Percentiles rank a stretch among this genome's conserved stretches.
Evolutionary conservation across 2,797 vertebrate genomes (phyloP).

Genomic region (Microctenopoma steveboyesi): DNA sequence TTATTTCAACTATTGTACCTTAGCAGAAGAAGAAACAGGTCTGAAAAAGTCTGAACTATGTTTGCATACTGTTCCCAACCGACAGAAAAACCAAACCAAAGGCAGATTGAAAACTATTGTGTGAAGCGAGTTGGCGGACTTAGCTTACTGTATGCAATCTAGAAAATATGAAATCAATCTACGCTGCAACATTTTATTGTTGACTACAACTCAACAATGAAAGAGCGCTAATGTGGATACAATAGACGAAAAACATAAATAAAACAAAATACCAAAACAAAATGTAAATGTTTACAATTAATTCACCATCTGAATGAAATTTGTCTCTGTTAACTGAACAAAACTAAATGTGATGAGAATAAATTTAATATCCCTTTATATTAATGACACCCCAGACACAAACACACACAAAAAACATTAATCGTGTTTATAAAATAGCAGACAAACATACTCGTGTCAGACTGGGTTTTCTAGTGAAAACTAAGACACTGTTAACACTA

Average conservation of each 20-base stretch:
- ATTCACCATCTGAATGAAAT: slow-evolving; percentile 27
- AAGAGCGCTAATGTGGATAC: slow-evolving; percentile 29
- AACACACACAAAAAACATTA: slow-evolving; percentile 24
- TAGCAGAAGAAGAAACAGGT: slow-evolving; percentile 26
- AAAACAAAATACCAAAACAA: slow-evolving; percentile 31
- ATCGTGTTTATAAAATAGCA: slow-evolving; percentile 57
- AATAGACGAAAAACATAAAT: slow-evolving; percentile 34
- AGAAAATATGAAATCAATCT: slow-evolving; percentile 40
- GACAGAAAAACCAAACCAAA: slow-evolving; percentile 24
- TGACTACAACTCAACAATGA: slow-evolving; percentile 36
- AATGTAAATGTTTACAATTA: slow-evolving; percentile 41
- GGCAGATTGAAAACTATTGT: slow-evolving; percentile 37
- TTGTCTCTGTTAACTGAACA: slow-evolving; percentile 12
- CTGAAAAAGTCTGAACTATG: slow-evolving; percentile 27
- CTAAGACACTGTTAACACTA: slow-evolving; percentile 43
- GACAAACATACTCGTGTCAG: slow-evolving; percentile 58
- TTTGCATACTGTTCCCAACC: slow-evolving; percentile 8
- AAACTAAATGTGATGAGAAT: slow-evolving; percentile 37
- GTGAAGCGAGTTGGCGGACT: slow-evolving; percentile 25
- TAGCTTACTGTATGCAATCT: too few relatives aligned
- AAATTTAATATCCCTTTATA: neutral
- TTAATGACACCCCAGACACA: slow-evolving; percentile 25
- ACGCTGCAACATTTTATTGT: neutral
- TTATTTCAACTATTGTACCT: slow-evolving; percentile 18
- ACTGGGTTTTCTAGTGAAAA: slow-evolving; percentile 36